Conservation (phyloP, 2,797 vertebrate species). For the Rhabdomys pumilio region DNA sequence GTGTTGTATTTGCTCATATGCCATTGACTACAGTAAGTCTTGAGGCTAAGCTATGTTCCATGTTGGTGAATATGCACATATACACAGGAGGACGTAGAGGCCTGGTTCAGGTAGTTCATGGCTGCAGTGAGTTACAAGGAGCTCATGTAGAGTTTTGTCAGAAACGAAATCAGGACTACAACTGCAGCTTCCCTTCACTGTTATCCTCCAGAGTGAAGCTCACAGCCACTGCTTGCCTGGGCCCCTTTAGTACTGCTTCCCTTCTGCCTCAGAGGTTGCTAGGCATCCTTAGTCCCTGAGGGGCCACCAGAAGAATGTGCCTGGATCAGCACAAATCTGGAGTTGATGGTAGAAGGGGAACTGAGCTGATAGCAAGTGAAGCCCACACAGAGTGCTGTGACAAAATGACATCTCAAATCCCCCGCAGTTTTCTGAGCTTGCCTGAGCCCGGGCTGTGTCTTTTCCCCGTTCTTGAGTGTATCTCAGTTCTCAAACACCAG, state of each 20-base stretch:
- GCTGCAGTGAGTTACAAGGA: background rate
- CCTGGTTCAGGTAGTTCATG: accelerated
- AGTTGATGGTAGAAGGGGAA: conserved; percentile 18
- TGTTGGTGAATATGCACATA: background rate
- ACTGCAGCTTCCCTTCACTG: too few relatives aligned
- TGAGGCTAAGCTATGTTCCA: background rate
- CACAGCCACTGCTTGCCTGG: background rate
- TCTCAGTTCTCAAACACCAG: background rate
- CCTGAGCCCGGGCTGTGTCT: accelerated
- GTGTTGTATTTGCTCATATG: background rate
- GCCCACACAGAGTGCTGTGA: background rate
- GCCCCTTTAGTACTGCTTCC: background rate
- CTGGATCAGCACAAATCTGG: background rate
- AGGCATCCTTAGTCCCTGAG: background rate
- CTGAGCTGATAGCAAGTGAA: background rate
- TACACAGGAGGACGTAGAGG: background rate
- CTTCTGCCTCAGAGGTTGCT: background rate
- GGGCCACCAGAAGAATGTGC: background rate
- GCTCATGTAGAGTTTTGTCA: background rate
- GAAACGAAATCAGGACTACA: background rate
- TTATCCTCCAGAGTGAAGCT: background rate
- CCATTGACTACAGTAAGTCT: background rate
- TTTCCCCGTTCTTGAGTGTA: accelerated
- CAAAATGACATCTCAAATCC: background rate
- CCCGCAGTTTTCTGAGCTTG: background rate